Percentiles rank a stretch among this genome's conserved stretches.
phyloP scores from a whole-genome alignment of 2,888 invertebrate genomes.

The Exocentrus adspersus region DNA sequence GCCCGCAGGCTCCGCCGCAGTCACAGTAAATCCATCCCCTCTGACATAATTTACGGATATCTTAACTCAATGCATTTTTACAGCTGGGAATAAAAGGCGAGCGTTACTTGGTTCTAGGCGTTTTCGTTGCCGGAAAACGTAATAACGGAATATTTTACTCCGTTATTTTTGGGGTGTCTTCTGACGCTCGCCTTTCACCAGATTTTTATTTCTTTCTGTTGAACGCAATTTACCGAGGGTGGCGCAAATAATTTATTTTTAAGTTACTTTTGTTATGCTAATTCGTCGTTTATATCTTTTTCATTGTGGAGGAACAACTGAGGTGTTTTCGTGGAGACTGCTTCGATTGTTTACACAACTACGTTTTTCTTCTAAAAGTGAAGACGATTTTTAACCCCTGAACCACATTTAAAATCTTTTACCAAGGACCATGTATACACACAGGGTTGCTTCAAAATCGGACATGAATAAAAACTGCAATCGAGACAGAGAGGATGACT shows the following conservation, averaged over 20 bases:
- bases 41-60: slow-evolving; percentile 19
- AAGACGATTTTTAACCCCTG: no score
- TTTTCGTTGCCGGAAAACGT: background rate
- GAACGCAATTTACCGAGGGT: no score
- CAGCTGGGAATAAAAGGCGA: slow-evolving; percentile 14
- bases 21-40: slow-evolving; percentile 17
- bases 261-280: no score
- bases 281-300: no score
- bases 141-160: background rate
- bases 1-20: slow-evolving; percentile 3
- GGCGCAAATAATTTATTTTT: no score
- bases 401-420: no score
- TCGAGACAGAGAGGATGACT: background rate
- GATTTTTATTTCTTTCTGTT: background rate
- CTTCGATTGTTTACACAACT: no score
- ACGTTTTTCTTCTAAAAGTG: no score
- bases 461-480: background rate
- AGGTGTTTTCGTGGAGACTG: no score
- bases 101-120: background rate
- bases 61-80: slow-evolving; percentile 21
- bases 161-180: background rate
- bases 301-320: no score
- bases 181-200: background rate
- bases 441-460: no score
- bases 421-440: no score